Base-by-base conservation (phyloP, 1,140 invertebrate genomes). In the Drosophila ohnishii region DNA sequence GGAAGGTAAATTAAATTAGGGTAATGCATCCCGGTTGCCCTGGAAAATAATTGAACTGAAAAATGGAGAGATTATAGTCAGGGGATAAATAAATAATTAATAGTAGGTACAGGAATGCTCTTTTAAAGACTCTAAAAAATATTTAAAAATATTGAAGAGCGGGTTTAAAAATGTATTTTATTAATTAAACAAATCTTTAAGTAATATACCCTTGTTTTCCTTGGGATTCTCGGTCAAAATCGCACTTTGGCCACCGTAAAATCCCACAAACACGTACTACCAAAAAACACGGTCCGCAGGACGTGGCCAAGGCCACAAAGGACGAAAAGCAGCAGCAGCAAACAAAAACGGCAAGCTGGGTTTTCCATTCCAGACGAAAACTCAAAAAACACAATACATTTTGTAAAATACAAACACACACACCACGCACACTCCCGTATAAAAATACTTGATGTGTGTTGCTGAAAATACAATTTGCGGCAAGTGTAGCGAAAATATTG, bases 401-500 rank as follows among this genome's bases (percentile, higher is more conserved):
- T 69, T 53, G 37, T 42, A 66, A 44, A 67, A 30, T 34, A 66
- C 34, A 65, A 50, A 39, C 0, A 28, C 32, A 61, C 58, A 48
- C 58, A 14, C 16, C 9, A 13, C 22, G 19, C 40, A 22, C 34
- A 63, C 55, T n/a, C n/a, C 10, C 35, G 13, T 32, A 7, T 8
- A 42, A 28, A 47, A 35, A 39, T 66, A 51, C 62, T 69, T 66
- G 30, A 69, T 44, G 35, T 63, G 58, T 39, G 34, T 14, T 22
- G 39, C 53, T 50, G 73, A 50, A 80, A 83, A 83, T 67, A 84
- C 80, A 84, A 67, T 83, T 83, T 72, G 39, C 39, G 60, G 62
- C 74, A 83, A 83, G 80, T 83, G 80, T 84, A 83, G 80, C 81
- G 72, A 84, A 83, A 83, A 84, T 80, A 83, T 80, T 84, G 76